Base-by-base conservation (phyloP, 2,888 invertebrate species). In the Perizoma affinitatum region DNA sequence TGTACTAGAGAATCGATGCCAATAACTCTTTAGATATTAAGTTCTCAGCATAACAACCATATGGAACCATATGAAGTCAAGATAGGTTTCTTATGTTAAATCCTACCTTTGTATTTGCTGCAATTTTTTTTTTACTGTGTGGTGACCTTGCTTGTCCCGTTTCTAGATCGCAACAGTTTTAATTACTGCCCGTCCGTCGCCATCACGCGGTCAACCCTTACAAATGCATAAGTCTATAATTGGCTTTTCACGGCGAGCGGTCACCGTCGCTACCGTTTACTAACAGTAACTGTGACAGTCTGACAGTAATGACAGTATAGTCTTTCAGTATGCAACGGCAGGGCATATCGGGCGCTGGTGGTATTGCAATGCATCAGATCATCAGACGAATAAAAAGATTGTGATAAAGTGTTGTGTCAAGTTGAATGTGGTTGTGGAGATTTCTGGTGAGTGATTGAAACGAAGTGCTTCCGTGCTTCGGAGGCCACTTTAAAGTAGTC, bases 181-280 rank as follows among this genome's bases (percentile, higher is more conserved):
- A 59, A 54, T 59, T 45, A 46, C 46, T 6, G 36, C 22, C 42
- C 38, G 46, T 38, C 22, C 22, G 22, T 22, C 22, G 22, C 22
- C 22, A 22, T 22, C 55, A 49, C 63, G 58, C 52, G 51, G 58
- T 33, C 48, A 63, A 63, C 8, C 49, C 63, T 3, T 63, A 63
- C 52, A 55, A 63, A 47, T 59, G 63, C 55, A 35, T 61, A 58
- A 62, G 58, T 48, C 47, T 38, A 38, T 63, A 63, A 63, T 58
- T 55, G 60, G 60, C 38, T 55, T 60, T 40, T 47, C 59, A 60
- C 50, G 59, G 58, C 22, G 10, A 50, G 43, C 55, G 51, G 46
- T 50, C 61, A 56, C 49, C 48, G 41, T 47, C 22, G 45, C 33
- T 51, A 55, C 38, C 50, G 50, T 51, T 41, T 51, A 1, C 38